Percentiles rank a stretch among this genome's conserved stretches.
Conservation (phyloP, 2,888 invertebrate species). For the Cyclophora punctaria region DNA sequence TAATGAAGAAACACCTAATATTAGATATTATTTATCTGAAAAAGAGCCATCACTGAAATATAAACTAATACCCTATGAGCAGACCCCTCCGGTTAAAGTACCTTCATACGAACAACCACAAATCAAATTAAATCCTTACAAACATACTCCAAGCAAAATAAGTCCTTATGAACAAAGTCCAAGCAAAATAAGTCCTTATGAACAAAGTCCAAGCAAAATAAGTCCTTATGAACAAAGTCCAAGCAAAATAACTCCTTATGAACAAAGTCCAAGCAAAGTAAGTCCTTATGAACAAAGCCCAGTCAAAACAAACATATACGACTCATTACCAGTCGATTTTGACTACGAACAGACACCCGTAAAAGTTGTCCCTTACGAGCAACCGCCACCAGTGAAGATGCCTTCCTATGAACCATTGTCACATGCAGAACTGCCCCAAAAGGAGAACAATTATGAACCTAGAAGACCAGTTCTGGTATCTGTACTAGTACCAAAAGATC, state of each 20-base stretch:
- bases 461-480: conserved; percentile 40
- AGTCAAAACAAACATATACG: no score
- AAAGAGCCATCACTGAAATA: conserved; percentile 53
- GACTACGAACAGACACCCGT: no score
- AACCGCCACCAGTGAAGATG: conserved; percentile 3
- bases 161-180: no score
- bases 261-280: not conserved
- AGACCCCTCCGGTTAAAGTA: conserved; percentile 55
- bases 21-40: conserved; percentile 55
- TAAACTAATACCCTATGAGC: conserved; percentile 68
- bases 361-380: no score
- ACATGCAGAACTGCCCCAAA: conserved; percentile 9
- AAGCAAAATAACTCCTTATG: not conserved
- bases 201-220: no score
- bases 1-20: conserved; percentile 39
- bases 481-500: conserved; percentile 40
- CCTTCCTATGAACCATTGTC: conserved; percentile 1
- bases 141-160: no score
- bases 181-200: no score
- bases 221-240: conserved; percentile 5
- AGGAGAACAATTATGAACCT: conserved; percentile 32
- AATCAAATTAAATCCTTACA: not conserved
- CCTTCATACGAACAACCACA: conserved; percentile 6
- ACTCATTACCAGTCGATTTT: no score
- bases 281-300: no score